These are phyloP conservation scores for Melanophora roralis DNA, from an alignment of 2,888 invertebrate genomes.

Conservation along the genomic window DNA sequence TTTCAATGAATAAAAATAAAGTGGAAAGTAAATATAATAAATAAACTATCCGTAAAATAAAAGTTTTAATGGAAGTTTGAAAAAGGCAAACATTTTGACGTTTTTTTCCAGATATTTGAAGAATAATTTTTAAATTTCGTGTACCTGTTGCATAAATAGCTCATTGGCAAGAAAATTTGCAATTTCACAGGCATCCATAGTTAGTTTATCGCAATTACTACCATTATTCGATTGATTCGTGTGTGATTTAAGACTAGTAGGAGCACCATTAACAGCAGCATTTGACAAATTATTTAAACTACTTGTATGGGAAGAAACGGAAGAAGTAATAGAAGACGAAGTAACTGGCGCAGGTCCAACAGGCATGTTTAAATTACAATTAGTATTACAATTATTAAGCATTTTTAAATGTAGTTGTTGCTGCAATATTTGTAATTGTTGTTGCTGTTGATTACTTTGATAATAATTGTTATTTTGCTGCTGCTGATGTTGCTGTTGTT, in stretches of 20 bases:
- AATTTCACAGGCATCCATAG: conserved; percentile 89
- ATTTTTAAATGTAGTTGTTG: conserved; percentile 51
- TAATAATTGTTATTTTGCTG: conserved; percentile 64
- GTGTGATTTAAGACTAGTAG: conserved; percentile 21
- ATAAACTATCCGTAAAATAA: too few relatives aligned
- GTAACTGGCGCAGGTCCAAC: conserved; percentile 6
- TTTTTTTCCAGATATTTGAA: not conserved
- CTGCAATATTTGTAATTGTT: conserved; percentile 57
- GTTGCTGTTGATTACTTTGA: conserved; percentile 59
- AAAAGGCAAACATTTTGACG: too few relatives aligned
- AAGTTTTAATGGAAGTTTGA: too few relatives aligned
- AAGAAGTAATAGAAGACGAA: not conserved
- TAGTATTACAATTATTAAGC: conserved; percentile 34
- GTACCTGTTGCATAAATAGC: conserved; percentile 90
- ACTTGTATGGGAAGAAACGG: not conserved
- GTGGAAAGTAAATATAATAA: too few relatives aligned
- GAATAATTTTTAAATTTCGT: not conserved
- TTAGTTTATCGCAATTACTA: conserved; percentile 68
- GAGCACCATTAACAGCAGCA: not conserved
- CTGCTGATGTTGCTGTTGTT: conserved; percentile 45
- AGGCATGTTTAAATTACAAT: conserved; percentile 15
- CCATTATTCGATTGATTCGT: conserved; percentile 49
- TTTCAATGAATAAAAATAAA: too few relatives aligned
- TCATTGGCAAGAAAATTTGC: conserved; percentile 90
- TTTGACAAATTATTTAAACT: not conserved